Base-by-base conservation (phyloP, 2,797 vertebrate species). In the Limnodromus scolopaceus region DNA sequence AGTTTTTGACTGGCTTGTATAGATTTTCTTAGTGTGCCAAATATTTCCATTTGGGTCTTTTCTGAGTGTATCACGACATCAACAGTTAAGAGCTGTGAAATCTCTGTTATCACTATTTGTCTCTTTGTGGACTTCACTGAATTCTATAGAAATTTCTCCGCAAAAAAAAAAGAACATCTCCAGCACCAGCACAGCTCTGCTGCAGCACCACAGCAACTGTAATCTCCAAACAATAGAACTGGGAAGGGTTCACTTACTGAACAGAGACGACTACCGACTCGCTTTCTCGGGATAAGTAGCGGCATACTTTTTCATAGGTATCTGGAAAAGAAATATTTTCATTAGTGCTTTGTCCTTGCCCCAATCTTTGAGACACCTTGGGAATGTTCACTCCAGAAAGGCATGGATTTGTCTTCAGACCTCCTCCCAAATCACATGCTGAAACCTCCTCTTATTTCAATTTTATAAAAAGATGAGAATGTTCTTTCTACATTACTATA, bases 251-350 rank as follows among this genome's bases (percentile, higher is more conserved):
- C 46, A 97, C 96, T 97, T 98, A 99, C 98, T 98, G 98, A 84
- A 98, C 98, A 69, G 98, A 99, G 60, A 98, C 97, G 60, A 99
- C 98, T 5, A 98, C 98, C 0, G 98, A 98, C 51, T 98, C 97
- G 5, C 98, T 98, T 84, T 98, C 97, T 92, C 96, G 98, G 92
- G 98, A 97, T 8, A 99, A 92, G 95, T 98, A 97, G 68, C 97
- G 97, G 89, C 99, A 99, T 48, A 99, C 94, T 75, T 97, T 97
- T 77, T 98, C 98, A 54, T 98, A 98, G 48, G 97, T 84, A 93
- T 98, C 98, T 99, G 97, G 48, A 96, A 96, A 92, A 92, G 43
- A 91, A 97, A 92, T 51, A 11, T 15, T 84, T 46, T 36, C 16
- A 19, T 92, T 71, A 96, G 57, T 77, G 66, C 45, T 83, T 65